Conservation (phyloP, 2,888 invertebrate species). For the Boloria selene region DNA sequence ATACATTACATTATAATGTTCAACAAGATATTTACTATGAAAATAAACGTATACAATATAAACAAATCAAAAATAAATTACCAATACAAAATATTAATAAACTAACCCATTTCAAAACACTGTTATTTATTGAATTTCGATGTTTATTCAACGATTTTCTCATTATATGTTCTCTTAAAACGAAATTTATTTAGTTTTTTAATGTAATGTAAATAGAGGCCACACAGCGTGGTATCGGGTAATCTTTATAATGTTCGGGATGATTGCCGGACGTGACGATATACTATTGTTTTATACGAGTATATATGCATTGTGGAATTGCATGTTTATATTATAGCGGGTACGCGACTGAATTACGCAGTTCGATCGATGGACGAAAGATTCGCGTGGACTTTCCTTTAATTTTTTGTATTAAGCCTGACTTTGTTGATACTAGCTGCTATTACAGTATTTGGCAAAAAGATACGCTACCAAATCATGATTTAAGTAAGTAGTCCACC, state of each 20-base stretch:
- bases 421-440: not conserved
- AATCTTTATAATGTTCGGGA: conserved; percentile 40
- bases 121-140: conserved; percentile 4
- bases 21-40: too few species aligned
- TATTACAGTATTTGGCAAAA: not conserved
- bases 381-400: conserved; percentile 45
- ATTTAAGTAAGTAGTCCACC: too few species aligned
- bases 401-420: not conserved
- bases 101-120: not conserved
- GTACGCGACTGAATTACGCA: conserved; percentile 76
- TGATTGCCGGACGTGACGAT: conserved; percentile 49
- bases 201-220: conserved; percentile 34
- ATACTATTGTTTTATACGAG: conserved; percentile 44
- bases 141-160: conserved; percentile 19
- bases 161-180: not conserved
- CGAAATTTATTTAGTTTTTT: conserved; percentile 19
- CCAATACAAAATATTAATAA: not conserved
- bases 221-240: conserved; percentile 35
- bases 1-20: too few species aligned
- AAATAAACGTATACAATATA: not conserved
- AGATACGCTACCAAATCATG: not conserved
- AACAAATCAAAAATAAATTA: not conserved
- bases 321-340: conserved; percentile 49
- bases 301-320: conserved; percentile 49
- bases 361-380: conserved; percentile 45